Evolutionary conservation across 2,888 invertebrate genomes (phyloP), one percentile per base, ranked within the genome.

Genomic region (Trichogramma evanescens): DNA sequence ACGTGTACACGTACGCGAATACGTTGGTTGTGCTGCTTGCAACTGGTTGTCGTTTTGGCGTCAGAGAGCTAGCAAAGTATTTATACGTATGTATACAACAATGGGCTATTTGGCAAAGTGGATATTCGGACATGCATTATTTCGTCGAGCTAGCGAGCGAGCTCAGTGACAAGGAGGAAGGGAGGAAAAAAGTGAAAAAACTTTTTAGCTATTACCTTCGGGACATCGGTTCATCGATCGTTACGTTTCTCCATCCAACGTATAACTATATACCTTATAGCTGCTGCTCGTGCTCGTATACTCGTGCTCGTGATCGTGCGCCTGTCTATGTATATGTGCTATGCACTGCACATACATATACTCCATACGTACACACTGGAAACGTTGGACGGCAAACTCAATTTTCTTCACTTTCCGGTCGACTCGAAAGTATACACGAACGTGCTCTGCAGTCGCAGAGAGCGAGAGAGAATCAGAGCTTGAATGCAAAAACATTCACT

Each of bases 371-470:
- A 60, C 58, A 26, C 26, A 26, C 26, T 26, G 26, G 26, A 26
- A 26, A 26, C 26, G 26, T 62, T 56, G 62, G 58, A 62, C 61
- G 61, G 63, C 61, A 61, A 65, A 65, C 65, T 65, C 65, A 65
- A 65, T 63, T 65, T 65, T 65, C 63, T 61, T 63, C 63, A 43
- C 62, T 62, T 64, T 61, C 61, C 61, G 61, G 38, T 61, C 54
- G 56, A 13, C 54, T 57, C 45, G 26, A 26, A 26, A 26, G 26
- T 26, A 26, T 49, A 49, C 42, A 10, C 54, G 13, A 4, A n/a
- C 40, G 39, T 50, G 41, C 54, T 45, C 54, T 45, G 9, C 50
- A 50, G 49, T 7, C 9, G 49, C 49, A 49, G 13, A 9, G 13
- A 9, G 13, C 49, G 7, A 13, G n/a, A 13, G 49, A 9, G 13